A percentile compares a stretch with the other conserved stretches of the same genome.
phyloP scores from a whole-genome alignment of 2,797 vertebrate species.

The Hippocampus kuda region DNA sequence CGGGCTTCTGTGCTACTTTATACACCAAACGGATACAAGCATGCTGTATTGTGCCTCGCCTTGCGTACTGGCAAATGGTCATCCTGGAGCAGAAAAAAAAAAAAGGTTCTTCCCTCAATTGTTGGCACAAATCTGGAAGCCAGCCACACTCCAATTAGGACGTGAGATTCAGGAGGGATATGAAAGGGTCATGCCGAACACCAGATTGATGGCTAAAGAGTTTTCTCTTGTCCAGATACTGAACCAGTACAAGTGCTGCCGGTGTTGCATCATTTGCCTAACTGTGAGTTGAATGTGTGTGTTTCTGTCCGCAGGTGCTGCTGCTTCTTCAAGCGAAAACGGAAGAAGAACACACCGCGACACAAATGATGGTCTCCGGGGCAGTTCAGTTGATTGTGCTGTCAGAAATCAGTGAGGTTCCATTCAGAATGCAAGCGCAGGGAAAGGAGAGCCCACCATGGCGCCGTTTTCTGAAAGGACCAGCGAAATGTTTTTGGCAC shows the following conservation, averaged over 20 bases:
- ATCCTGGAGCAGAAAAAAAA: too few relatives aligned
- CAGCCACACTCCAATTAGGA: too few relatives aligned
- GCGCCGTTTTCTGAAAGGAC: constrained; percentile 31
- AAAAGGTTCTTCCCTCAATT: too few relatives aligned
- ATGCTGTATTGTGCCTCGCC: not conserved
- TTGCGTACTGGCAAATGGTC: too few relatives aligned
- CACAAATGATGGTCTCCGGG: constrained; percentile 80
- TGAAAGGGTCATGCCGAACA: not conserved
- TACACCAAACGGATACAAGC: not conserved
- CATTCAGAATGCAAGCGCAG: constrained; percentile 33
- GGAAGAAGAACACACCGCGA: constrained; percentile 93
- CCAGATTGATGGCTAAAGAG: too few relatives aligned
- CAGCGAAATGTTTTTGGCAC: constrained; percentile 5
- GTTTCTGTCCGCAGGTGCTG: constrained; percentile 81
- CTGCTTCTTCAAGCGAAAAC: constrained; percentile 99
- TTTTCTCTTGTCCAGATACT: too few relatives aligned
- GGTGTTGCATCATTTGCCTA: constrained; percentile 11
- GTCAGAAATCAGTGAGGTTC: constrained; percentile 54
- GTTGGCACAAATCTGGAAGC: too few relatives aligned
- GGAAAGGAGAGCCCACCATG: constrained; percentile 38
- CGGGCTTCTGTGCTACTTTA: not conserved
- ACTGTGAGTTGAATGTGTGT: constrained; percentile 7
- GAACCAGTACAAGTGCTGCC: not conserved
- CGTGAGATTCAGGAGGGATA: too few relatives aligned
- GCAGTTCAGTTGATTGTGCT: constrained; percentile 50